Evolutionary conservation across 2,113 vertebrate genomes (phyloP), one percentile per base, ranked within the genome.

Genomic region (Sander lucioperca): DNA sequence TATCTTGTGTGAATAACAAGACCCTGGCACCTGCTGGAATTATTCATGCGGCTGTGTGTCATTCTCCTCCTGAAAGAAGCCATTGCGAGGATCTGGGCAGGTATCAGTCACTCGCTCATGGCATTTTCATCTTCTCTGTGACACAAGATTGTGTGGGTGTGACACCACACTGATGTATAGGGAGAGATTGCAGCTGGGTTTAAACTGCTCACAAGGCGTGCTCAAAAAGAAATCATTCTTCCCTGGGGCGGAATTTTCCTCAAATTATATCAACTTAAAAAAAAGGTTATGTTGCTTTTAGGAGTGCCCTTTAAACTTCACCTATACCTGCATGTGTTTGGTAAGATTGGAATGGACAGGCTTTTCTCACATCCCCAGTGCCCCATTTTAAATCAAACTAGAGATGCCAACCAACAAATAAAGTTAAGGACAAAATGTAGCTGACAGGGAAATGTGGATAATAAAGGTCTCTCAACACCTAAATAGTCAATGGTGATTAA

Each of bases 101-200:
- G 91, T 91, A 92, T 90, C 91, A 81, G 83, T 93, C 92, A 90
- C 87, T 82, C 64, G 70, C 79, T 86, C 61, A n/a, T 91, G 90
- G 85, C 83, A 81, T 90, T 93, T 94, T 93, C 89, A 93, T 94
- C 93, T 92, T 69, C 63, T 66, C 72, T 6, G 53, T 89, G 91
- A 92, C 89, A 87, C 48, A 74, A 87, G 90, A 88, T 83, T 80
- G 88, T 85, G 84, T 74, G 80, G 87, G 79, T 79, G 87, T 88
- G 90, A 89, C 90, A 85, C 76, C 51, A 51, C 50, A 39, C 89
- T 92, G 92, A 93, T 88, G 82, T 74, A 91, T 81, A 43, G 79
- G 62, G 72, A 86, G 74, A 30, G 85, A 90, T 85, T 58, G 80
- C 56, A 77, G 80, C 86, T 69, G 56, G 53, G 74, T 53, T 76